phyloP scores from a whole-genome alignment of 2,797 vertebrate species.

The Xenops minutus region DNA sequence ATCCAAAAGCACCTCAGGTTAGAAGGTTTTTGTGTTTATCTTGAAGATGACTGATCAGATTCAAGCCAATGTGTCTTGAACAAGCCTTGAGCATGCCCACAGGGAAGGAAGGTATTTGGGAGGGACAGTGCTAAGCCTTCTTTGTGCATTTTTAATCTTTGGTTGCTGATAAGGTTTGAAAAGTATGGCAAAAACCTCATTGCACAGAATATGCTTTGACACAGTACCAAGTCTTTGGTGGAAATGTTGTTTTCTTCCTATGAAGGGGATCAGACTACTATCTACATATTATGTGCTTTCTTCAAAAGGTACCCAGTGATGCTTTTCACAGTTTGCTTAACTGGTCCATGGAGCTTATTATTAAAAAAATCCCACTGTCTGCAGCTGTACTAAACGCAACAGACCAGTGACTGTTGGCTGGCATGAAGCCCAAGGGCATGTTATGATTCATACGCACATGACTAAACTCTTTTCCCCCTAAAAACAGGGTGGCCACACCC shows the following conservation, averaged over 20 bases:
- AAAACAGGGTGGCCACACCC: conserved; percentile 22
- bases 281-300: background rate
- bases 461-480: background rate
- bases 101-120: conserved; percentile 31
- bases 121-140: background rate
- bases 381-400: background rate
- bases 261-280: background rate
- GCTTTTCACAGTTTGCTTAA: background rate
- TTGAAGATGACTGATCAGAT: conserved; percentile 15
- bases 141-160: background rate
- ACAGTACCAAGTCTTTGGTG: background rate
- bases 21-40: background rate
- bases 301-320: background rate
- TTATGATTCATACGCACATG: conserved; percentile 3
- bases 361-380: background rate
- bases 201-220: background rate
- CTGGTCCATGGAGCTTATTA: background rate
- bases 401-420: background rate
- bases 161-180: background rate
- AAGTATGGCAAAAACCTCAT: background rate
- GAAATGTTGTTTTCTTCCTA: background rate
- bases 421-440: background rate
- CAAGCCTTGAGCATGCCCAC: conserved; percentile 35
- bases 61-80: background rate
- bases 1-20: background rate